Evolutionary conservation across 2,113 vertebrate genomes (phyloP), one percentile per base, ranked within the genome.

Genomic region (Indicator indicator): DNA sequence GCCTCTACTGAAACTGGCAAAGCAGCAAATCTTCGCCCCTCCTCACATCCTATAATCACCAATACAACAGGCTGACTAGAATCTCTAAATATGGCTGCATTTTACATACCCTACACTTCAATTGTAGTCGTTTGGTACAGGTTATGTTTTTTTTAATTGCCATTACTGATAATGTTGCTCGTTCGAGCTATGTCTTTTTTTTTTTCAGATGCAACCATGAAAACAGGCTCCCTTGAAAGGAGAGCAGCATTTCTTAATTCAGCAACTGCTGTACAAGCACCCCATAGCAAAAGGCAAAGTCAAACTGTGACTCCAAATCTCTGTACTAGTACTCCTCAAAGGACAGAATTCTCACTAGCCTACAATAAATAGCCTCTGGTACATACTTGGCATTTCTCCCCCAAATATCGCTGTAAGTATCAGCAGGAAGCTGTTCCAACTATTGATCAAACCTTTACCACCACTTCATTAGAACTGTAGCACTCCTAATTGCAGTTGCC

Each of bases 1-100:
- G 2, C 86, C 81, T 95, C 95, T 89, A 93, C 89, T 92, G 95
- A 92, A 97, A 89, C 55, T n/a, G 72, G 69, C 72, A 91, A 58
- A 72, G 93, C 72, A 95, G 54, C 74, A 88, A 90, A 85, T 58
- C 70, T 60, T 60, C 60, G 82, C 72, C 54, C 77, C 46, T 87
- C 24, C 65, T 81, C 0, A 0, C 63, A 83, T 58, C 6, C 75
- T 52, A 48, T 87, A 85, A 95, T 87, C 88, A 90, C 55, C 52
- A 72, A 17, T 10, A 72, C 72, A 92, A 62, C 44, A 68, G 68
- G 64, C 83, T 75, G 58, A 75, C 68, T 54, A 68, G 79, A 91
- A 88, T 58, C n/a, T 74, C 73, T 82, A 91, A 89, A 79, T 81
- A 82, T 17, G 28, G 79, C 75, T 96, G 58, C 59, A 80, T 24